Base-by-base conservation (phyloP, 2,113 vertebrate genomes). In the Myiozetetes cayanensis region DNA sequence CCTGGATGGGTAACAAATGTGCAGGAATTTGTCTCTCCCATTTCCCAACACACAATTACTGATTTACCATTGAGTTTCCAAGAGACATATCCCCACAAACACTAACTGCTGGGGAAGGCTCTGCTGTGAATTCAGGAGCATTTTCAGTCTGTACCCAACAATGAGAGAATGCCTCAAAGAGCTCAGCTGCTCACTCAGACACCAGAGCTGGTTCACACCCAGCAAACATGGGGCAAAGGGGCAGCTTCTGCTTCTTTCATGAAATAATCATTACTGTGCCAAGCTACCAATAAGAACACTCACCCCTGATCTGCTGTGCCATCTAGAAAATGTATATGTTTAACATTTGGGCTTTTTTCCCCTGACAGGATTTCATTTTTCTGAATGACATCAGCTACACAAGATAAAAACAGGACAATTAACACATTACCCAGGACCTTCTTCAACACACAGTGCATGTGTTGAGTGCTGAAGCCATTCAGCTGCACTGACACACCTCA, bases 1-100 rank as follows among this genome's bases (percentile, higher is more conserved):
- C 75, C 82, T 63, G 79, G 71, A 83, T 27, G 12, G 2, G 1
- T 8, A 52, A 68, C 79, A 73, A 62, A 87, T 11, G 53, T 4
- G 2, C 0, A 6, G n/a, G 63, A 73, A 68, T 70, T 31, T 1
- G 20, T 46, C 41, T 53, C 50, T 65, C 67, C 61, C 78, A 8
- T 62, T 58, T 83, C 59, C 87, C 55, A 50, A 12, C 66, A 12
- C 55, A 25, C 82, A 71, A 76, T 70, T 62, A 31, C 78, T 67
- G 61, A 94, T 62, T 91, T 74, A 87, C 56, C 2, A 14, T 0
- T 9, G 53, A 27, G 35, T 27, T 84, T 47, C 59, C 63, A 39
- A 61, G 90, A 86, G 77, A 87, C 87, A 75, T n/a, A 67, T 43
- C 87, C 87, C 70, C 94, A 43, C 52, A 22, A 52, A 61, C 14